Evolutionary conservation across 1,140 invertebrate genomes (phyloP).

Genomic region (Drosophila nigrodunni): DNA sequence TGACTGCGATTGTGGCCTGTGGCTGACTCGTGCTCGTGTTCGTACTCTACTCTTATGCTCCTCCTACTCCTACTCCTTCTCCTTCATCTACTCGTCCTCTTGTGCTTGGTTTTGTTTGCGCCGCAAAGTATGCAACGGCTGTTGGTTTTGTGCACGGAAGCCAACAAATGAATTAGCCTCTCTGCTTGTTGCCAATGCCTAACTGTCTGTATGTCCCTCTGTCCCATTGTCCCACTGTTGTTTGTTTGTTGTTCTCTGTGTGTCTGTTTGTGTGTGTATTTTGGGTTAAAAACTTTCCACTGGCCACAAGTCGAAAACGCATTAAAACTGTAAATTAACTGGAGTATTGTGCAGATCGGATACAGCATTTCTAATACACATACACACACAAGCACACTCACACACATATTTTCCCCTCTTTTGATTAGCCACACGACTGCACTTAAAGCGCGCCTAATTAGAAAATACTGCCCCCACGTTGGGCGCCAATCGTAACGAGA

Average conservation of each 20-base stretch:
- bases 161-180: slow-evolving; percentile 58
- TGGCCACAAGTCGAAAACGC: slow-evolving; percentile 72
- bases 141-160: slow-evolving; percentile 55
- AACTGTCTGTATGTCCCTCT: slow-evolving; percentile 19
- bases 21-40: neutral
- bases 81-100: neutral
- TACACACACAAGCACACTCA: too few species aligned
- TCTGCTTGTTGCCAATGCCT: slow-evolving; percentile 34
- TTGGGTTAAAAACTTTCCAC: slow-evolving; percentile 35
- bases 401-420: slow-evolving; percentile 5
- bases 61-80: too few species aligned
- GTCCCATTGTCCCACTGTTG: slow-evolving; percentile 27
- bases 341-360: slow-evolving; percentile 59
- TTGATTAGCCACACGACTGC: slow-evolving; percentile 56
- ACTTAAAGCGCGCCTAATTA: slow-evolving; percentile 67
- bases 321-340: slow-evolving; percentile 82
- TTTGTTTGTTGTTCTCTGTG: slow-evolving; percentile 32
- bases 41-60: too few species aligned
- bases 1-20: slow-evolving; percentile 25
- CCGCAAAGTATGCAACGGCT: slow-evolving; percentile 57
- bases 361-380: neutral
- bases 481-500: slow-evolving; percentile 25
- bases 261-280: slow-evolving; percentile 20
- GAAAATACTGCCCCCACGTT: slow-evolving; percentile 36
- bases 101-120: slow-evolving; percentile 55